Base-by-base conservation (phyloP, 2,113 vertebrate genomes). In the Stegostoma tigrinum region DNA sequence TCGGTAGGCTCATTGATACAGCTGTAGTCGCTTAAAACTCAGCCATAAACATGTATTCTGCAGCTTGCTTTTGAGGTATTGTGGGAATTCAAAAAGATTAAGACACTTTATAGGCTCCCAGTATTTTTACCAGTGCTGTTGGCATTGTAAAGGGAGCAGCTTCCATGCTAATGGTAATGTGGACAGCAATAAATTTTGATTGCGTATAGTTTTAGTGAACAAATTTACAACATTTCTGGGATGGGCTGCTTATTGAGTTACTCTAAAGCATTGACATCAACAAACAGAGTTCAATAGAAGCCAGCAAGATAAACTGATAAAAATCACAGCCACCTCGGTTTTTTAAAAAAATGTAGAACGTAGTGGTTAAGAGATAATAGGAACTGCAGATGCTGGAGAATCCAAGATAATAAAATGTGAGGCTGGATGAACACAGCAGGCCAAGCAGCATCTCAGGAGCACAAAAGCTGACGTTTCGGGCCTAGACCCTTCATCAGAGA, bases 61-160 rank as follows among this genome's bases (percentile, higher is more conserved):
- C 68, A 48, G 45, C 68, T 42, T 72, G 67, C 67, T 68, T 95
- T 72, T 75, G 94, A 95, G 68, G 94, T 68, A 75, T 95, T 72
- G 94, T 72, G 94, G 45, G 94, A 95, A 95, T 24, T 30, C 94
- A 95, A 38, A 68, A 95, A 75, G 94, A 72, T 95, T 72, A 95
- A 95, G 93, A 70, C 42, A 94, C 93, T 94, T 94, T 94, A 94
- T 94, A 72, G 70, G 67, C 68, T 52, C 45, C 27, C 68, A 75
- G 67, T 95, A 45, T 48, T 95, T 52, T 45, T n/a, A 70, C 94
- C 61, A 94, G n/a, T 75, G 94, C 42, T 72, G 12, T 75, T 70
- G 94, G 68, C 68, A 52, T 24, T 72, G 24, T 30, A 95, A 34
- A 95, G 68, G 68, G 68, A 95, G 30, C 68, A 75, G 21, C 42